Conservation (phyloP, 2,797 vertebrate species). For the Lagorchestes hirsutus region DNA sequence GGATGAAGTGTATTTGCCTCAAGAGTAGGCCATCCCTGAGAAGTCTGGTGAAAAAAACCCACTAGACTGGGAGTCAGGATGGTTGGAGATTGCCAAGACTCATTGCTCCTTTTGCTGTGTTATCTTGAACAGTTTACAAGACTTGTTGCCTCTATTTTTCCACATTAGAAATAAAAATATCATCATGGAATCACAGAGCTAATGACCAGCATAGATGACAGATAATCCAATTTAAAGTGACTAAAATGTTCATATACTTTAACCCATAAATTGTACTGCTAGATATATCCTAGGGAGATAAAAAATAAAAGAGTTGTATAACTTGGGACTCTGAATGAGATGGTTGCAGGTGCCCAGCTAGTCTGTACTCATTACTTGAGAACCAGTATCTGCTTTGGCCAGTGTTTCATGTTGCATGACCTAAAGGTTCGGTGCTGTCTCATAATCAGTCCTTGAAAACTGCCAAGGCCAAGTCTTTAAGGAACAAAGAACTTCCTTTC, state of each 20-base stretch:
- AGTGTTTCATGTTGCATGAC: neutral
- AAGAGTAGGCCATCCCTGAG: neutral
- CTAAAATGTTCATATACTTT: neutral
- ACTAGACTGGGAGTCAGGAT: neutral
- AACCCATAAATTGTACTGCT: neutral
- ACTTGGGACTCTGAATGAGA: neutral
- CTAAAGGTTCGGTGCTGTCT: neutral
- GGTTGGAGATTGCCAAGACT: neutral
- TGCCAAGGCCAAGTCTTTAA: neutral
- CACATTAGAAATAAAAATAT: neutral
- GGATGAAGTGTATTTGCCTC: neutral
- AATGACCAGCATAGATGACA: neutral
- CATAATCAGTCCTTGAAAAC: neutral
- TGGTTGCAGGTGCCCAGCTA: neutral
- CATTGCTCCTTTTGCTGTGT: neutral
- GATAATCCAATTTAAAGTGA: neutral
- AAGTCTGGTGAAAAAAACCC: neutral
- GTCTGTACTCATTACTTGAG: neutral
- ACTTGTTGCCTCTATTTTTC: neutral
- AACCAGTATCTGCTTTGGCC: neutral
- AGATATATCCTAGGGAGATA: neutral
- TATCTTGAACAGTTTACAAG: neutral
- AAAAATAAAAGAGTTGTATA: neutral
- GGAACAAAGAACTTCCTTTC: conserved; percentile 13
- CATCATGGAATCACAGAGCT: neutral